phyloP scores from a whole-genome alignment of 2,113 vertebrate genomes.

The Butorides virescens region DNA sequence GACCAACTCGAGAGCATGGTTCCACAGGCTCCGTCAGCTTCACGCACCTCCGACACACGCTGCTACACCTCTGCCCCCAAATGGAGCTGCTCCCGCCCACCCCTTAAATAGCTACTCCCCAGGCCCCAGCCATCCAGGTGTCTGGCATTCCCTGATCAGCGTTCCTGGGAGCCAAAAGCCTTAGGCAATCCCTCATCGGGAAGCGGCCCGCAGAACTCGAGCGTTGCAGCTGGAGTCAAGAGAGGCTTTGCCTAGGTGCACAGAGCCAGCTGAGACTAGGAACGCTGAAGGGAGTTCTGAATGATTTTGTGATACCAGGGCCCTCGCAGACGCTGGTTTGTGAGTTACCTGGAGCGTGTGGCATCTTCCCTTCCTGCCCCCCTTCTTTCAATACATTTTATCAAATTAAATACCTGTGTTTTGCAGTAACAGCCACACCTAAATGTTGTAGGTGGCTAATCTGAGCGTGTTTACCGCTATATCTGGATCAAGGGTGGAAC shows the following conservation, averaged over 20 bases:
- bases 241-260: not conserved
- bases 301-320: accelerated
- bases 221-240: accelerated
- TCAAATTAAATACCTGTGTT: not conserved
- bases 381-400: not conserved
- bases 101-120: not conserved
- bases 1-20: accelerated
- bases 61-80: accelerated
- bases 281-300: not conserved
- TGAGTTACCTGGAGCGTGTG: not conserved
- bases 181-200: not conserved
- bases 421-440: not conserved
- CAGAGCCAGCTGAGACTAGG: not conserved
- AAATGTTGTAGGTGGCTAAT: not conserved
- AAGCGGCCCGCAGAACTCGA: not conserved
- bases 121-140: not conserved
- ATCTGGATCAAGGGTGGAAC: accelerated
- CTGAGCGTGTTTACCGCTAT: accelerated
- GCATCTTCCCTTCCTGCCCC: not conserved
- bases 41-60: accelerated
- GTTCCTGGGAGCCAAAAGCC: not conserved
- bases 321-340: not conserved
- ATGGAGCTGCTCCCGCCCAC: not conserved
- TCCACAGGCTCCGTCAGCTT: not conserved
- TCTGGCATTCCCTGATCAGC: not conserved